These are phyloP conservation scores for Harpegnathos saltator DNA, from an alignment of 1,140 invertebrate genomes.

Conservation along the genomic window DNA sequence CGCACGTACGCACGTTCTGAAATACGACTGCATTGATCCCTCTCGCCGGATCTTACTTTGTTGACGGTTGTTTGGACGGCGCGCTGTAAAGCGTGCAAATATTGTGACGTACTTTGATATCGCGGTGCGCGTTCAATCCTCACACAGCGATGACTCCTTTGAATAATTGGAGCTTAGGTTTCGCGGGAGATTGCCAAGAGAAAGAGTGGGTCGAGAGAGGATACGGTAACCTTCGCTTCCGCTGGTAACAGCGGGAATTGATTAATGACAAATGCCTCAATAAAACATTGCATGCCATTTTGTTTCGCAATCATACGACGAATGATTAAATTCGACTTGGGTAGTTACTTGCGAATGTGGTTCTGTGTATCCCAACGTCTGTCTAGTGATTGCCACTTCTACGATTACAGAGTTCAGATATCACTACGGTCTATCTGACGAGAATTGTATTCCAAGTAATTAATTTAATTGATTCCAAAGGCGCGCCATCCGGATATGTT, in stretches of 20 bases:
- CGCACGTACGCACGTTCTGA: slow-evolving; percentile 49
- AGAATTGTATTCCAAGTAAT: background rate
- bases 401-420: background rate
- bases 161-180: background rate
- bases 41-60: slow-evolving; percentile 53
- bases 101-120: slow-evolving; percentile 31
- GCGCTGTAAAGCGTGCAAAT: slow-evolving; percentile 46
- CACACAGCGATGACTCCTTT: background rate
- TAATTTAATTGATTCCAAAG: too few relatives aligned
- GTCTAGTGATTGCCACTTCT: slow-evolving; percentile 14
- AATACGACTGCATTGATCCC: slow-evolving; percentile 59
- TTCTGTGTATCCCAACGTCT: slow-evolving; percentile 30
- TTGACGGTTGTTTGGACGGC: slow-evolving; percentile 32
- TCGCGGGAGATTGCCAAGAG: background rate
- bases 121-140: background rate
- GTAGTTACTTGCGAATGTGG: slow-evolving; percentile 28
- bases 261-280: too few relatives aligned
- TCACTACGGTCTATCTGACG: background rate
- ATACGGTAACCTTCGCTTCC: background rate
- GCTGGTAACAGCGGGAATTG: too few relatives aligned
- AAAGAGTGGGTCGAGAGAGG: too few relatives aligned
- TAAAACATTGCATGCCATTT: background rate
- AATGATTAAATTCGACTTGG: slow-evolving; percentile 44
- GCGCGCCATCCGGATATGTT: too few relatives aligned
- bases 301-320: background rate